Evolutionary conservation across 1,140 invertebrate species (phyloP), one percentile per base, ranked within the genome.

Genomic region (Vanessa atalanta): DNA sequence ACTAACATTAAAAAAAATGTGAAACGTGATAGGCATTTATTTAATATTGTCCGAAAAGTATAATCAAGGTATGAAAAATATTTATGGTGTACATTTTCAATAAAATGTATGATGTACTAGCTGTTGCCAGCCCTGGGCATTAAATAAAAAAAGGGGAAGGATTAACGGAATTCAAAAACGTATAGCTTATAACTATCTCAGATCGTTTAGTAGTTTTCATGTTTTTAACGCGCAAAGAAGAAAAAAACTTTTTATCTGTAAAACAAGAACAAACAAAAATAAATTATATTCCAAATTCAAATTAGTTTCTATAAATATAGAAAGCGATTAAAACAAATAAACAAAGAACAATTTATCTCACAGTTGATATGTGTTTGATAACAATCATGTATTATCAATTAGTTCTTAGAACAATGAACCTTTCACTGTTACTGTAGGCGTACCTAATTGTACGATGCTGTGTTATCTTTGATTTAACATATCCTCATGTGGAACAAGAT

Each of bases 401-500:
- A 20, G 50, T 16, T 53, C 50, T 53, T 20, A 53, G 50, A 53
- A 53, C 50, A 53, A 53, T 53, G 50, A 53, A 53, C 50, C 50
- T 53, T 53, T 53, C 50, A 53, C 50, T 15, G 15, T 53, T 43
- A 43, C 37, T n/a, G 50, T 15, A 53, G 50, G 50, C 50, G 50
- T 53, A 20, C 20, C 20, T 20, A 53, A 53, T 20, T 53, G n/a
- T n/a, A 53, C 50, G 15, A 12, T 5, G 12, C 13, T 50, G 14
- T 53, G 50, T 53, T 13, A 53, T 53, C 50, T 53, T n/a, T n/a
- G 50, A 53, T 53, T n/a, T n/a, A 53, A 53, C n/a, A n/a, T 53
- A 53, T n/a, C 50, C 50, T 9, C 16, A 53, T 20, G 15, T 53
- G 50, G 50, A n/a, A 53, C 50, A 20, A 15, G 50, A 20, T 53